Evolutionary conservation across 1,140 invertebrate species (phyloP), one percentile per base, ranked within the genome.

Genomic region (Sycobia sp.): DNA sequence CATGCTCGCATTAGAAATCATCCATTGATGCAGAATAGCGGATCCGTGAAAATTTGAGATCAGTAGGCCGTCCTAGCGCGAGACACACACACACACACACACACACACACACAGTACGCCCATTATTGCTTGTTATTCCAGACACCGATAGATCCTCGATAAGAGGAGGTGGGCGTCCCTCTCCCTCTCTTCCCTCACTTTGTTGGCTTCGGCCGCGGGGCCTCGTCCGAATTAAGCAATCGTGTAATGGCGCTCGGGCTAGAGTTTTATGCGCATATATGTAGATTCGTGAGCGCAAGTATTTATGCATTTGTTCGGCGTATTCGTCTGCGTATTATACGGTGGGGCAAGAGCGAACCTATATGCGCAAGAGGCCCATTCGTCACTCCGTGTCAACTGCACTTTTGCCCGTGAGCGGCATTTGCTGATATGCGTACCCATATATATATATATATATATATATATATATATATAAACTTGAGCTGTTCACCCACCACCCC

Each of bases 191-290:
- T 16, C 29, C 11, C 29, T 57, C 34, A n/a, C 18, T n/a, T n/a
- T n/a, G n/a, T 70, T 65, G 71, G 72, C 72, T 73, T 70, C 69
- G 70, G 71, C 68, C 70, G 70, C 29, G 29, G 5, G 11, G 57
- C 69, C 72, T 72, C 73, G 75, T 73, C 73, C 71, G 76, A 78
- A 78, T 78, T 78, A 76, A 78, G 74, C 74, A 78, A 78, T 77
- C 76, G 75, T n/a, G n/a, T n/a, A n/a, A n/a, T 75, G 73, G 69
- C 46, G 50, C 47, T 36, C 10, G 39, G 67, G 65, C 59, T 67
- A 67, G 71, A 65, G 61, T 66, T n/a, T n/a, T n/a, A 32, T 11
- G 11, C 29, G 11, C 29, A 32, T 32, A 32, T 32, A 32, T 32
- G 11, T 32, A 32, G 4, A 32, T n/a, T n/a, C n/a, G n/a, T n/a